Evolutionary conservation across 1,140 invertebrate genomes (phyloP).

Genomic region (Caenorhabditis briggsae): DNA sequence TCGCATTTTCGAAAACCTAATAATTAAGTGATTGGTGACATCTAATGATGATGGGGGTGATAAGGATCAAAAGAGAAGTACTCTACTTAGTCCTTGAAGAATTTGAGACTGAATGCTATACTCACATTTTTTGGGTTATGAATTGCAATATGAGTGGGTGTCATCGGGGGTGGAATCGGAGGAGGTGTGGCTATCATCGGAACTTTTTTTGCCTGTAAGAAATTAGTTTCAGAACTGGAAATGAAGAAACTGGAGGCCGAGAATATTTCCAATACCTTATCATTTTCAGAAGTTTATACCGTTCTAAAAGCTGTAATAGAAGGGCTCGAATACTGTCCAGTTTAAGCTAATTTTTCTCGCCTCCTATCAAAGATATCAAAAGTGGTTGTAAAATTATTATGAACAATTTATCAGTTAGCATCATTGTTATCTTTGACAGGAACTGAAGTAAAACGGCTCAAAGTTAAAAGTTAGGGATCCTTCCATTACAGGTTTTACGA

Average conservation of each 20-base stretch:
- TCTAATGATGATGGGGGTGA: slow-evolving; percentile 26
- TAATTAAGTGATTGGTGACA: slow-evolving; percentile 4
- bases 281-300: no score
- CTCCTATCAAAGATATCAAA: no score
- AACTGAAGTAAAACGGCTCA: no score
- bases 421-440: no score
- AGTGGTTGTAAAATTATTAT: no score
- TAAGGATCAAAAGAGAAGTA: slow-evolving; percentile 13
- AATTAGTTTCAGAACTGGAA: background rate
- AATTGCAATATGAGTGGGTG: slow-evolving; percentile 61
- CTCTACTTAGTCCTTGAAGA: slow-evolving; percentile 44
- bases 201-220: slow-evolving; percentile 38
- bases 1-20: background rate
- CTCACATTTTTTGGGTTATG: slow-evolving; percentile 62
- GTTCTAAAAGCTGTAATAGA: no score
- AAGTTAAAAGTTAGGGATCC: no score
- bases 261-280: background rate
- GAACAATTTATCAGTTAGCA: no score
- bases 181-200: slow-evolving; percentile 55
- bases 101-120: slow-evolving; percentile 2
- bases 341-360: no score
- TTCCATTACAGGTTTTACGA: no score
- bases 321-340: no score
- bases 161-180: slow-evolving; percentile 59
- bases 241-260: background rate